Percentiles rank a stretch among this genome's conserved stretches.
Conservation (phyloP, 1,140 invertebrate genomes). For the Brachionus koreanus region DNA sequence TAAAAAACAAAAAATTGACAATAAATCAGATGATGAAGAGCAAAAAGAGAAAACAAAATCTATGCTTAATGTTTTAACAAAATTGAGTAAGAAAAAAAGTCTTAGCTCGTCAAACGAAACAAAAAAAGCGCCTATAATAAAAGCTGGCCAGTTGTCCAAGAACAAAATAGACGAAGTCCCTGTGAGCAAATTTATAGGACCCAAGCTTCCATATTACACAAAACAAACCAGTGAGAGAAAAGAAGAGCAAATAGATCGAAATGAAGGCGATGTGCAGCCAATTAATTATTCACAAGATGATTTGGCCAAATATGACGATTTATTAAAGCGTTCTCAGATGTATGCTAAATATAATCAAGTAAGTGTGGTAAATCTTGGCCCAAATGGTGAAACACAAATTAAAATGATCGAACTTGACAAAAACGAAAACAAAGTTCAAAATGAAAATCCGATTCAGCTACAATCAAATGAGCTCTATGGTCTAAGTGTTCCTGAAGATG, state of each 20-base stretch:
- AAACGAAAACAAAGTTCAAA: not conserved
- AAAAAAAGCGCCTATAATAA: constrained; percentile 38
- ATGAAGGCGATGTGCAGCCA: not conserved
- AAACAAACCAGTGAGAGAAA: not conserved
- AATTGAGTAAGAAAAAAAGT: constrained; percentile 24
- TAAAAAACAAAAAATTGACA: not conserved
- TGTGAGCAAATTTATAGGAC: constrained; percentile 6
- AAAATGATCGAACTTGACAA: constrained; percentile 31
- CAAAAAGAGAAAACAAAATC: constrained; percentile 15
- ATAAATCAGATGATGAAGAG: not conserved
- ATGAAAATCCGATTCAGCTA: not conserved
- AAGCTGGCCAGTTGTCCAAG: constrained; percentile 7
- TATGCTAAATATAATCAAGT: constrained; percentile 38
- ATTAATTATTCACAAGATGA: constrained; percentile 36
- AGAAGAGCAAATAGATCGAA: not conserved
- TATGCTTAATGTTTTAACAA: not conserved
- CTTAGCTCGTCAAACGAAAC: not conserved
- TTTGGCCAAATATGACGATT: constrained; percentile 33
- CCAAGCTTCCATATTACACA: constrained; percentile 9
- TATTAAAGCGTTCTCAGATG: constrained; percentile 27
- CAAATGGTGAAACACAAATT: not conserved
- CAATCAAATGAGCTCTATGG: not conserved
- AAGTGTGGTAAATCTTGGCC: constrained; percentile 7
- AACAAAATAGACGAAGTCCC: not conserved
- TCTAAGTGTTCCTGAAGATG: not conserved